These are phyloP conservation scores for Enhydra lutris DNA, from an alignment of 2,113 vertebrate genomes.

Conservation along the genomic window DNA sequence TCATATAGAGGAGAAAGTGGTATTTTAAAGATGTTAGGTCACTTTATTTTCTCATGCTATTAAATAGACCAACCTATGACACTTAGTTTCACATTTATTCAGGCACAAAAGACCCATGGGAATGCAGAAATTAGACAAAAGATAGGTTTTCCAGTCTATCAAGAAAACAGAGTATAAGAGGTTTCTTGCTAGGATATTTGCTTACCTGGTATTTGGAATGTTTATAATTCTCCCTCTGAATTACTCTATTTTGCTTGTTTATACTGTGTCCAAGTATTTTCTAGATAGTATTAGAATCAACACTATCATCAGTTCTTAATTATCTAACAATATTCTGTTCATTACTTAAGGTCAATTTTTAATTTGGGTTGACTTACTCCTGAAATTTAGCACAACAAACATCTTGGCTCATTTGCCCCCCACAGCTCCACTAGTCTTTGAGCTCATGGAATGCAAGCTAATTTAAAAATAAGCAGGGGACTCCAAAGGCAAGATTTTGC, in stretches of 20 bases:
- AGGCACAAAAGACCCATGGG: neutral
- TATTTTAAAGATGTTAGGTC: neutral
- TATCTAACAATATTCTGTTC: slow-evolving; percentile 42
- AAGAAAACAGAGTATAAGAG: neutral
- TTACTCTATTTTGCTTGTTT: slow-evolving; percentile 24
- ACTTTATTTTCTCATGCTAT: slow-evolving; percentile 12
- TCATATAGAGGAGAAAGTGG: neutral
- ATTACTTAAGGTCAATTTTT: slow-evolving; percentile 57
- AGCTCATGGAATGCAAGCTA: slow-evolving; percentile 33
- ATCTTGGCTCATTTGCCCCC: slow-evolving; percentile 57
- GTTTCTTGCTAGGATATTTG: neutral
- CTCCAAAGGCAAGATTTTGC: slow-evolving; percentile 42
- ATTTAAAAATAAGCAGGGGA: slow-evolving; percentile 60
- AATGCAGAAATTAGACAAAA: neutral
- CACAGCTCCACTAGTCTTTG: slow-evolving; percentile 18
- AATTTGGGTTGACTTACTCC: slow-evolving; percentile 45
- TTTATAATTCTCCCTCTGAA: slow-evolving; percentile 10
- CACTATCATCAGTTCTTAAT: slow-evolving; percentile 35
- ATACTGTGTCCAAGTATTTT: slow-evolving; percentile 1
- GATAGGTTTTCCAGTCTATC: neutral
- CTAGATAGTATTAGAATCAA: neutral
- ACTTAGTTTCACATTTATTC: neutral
- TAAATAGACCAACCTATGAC: neutral
- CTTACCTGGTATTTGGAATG: neutral
- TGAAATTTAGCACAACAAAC: slow-evolving; percentile 61